Conservation (phyloP, 2,113 vertebrate species). For the Tragelaphus strepsiceros region DNA sequence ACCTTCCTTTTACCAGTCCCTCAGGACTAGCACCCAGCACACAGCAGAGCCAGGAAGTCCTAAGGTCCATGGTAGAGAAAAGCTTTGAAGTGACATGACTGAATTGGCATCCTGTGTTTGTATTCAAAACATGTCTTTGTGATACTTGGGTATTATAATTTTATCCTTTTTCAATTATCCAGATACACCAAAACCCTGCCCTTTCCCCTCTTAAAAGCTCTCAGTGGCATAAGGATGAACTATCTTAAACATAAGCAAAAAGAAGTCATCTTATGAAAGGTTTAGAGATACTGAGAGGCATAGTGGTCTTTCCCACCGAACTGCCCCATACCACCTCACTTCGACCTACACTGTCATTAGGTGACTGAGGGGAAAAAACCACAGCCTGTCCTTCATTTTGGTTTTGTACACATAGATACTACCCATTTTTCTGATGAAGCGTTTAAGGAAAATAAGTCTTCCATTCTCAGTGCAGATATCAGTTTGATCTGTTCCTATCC, state of each 20-base stretch:
- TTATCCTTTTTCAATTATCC: neutral
- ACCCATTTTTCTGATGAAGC: neutral
- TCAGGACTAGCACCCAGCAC: neutral
- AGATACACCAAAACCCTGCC: neutral
- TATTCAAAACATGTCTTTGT: neutral
- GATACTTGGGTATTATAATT: neutral
- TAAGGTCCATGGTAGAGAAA: neutral
- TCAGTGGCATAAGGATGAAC: neutral
- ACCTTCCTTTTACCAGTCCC: neutral
- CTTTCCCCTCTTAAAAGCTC: neutral
- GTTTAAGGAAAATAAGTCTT: neutral
- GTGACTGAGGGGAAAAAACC: neutral
- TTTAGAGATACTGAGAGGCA: neutral
- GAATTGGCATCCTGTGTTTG: neutral
- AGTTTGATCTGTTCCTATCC: neutral
- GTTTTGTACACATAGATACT: neutral
- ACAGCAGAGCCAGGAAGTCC: neutral
- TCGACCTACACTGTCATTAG: neutral
- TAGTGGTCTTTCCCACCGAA: neutral
- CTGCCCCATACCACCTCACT: neutral
- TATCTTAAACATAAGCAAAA: neutral
- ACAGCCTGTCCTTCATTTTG: neutral
- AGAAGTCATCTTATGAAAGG: neutral
- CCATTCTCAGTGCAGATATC: neutral
- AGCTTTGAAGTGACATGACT: neutral